A percentile compares a stretch with the other conserved stretches of the same genome.
Conservation (phyloP, 1,140 invertebrate genomes). For the Orussus abietinus region DNA sequence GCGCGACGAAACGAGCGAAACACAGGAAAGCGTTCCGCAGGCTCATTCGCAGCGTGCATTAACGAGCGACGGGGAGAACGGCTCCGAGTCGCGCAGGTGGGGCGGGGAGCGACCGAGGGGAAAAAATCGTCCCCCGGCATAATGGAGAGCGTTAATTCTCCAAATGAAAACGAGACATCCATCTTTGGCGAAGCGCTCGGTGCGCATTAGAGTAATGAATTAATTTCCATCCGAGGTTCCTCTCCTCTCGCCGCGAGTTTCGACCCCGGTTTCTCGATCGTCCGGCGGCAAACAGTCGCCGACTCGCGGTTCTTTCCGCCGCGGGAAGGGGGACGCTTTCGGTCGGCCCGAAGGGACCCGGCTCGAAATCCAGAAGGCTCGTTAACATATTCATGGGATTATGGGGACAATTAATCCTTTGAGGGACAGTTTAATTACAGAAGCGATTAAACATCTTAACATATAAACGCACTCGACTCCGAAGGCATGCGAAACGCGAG, state of each 20-base stretch:
- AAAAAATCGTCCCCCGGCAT: constrained; percentile 20
- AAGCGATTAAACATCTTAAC: constrained; percentile 55
- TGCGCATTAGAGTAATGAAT: constrained; percentile 56
- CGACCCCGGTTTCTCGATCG: no score
- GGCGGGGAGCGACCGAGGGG: constrained; percentile 4
- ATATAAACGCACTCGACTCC: constrained; percentile 44
- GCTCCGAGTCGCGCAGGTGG: constrained; percentile 24
- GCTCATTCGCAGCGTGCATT: constrained; percentile 10
- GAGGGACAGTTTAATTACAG: constrained; percentile 56
- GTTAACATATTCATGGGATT: constrained; percentile 54
- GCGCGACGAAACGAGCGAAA: background rate
- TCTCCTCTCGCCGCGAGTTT: constrained; percentile 24
- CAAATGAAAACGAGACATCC: constrained; percentile 52
- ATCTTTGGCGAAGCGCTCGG: constrained; percentile 45
- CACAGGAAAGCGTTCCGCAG: constrained; percentile 16
- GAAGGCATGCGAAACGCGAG: constrained; percentile 25
- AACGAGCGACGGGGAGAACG: constrained; percentile 4
- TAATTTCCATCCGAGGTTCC: constrained; percentile 48
- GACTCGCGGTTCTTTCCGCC: no score
- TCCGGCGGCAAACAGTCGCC: no score
- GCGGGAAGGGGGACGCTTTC: no score
- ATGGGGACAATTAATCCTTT: constrained; percentile 55
- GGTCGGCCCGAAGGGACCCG: no score
- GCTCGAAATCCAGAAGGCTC: constrained; percentile 25
- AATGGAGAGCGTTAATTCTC: constrained; percentile 54